phyloP scores from a whole-genome alignment of 2,888 invertebrate genomes.

The Meteorus cinctellus region DNA sequence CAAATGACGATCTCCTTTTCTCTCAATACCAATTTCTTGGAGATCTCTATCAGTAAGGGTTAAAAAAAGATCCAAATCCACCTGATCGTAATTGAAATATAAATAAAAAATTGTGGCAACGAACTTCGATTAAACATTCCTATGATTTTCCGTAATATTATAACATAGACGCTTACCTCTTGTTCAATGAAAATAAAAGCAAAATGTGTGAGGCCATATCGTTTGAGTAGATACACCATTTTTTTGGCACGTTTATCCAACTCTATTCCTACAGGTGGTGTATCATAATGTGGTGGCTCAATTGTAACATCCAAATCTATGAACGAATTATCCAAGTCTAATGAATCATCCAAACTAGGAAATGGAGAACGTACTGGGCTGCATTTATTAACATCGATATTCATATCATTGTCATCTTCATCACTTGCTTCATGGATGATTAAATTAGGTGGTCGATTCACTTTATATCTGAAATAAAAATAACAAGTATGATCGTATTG shows the following conservation, averaged over 20 bases:
- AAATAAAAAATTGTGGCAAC: constrained; percentile 4
- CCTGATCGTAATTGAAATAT: constrained; percentile 54
- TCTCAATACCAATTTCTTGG: constrained; percentile 65
- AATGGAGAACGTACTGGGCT: constrained; percentile 62
- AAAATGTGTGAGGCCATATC: constrained; percentile 59
- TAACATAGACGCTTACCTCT: constrained; percentile 59
- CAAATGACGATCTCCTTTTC: constrained; percentile 59
- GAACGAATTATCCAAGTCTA: constrained; percentile 62
- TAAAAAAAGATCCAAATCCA: constrained; percentile 67
- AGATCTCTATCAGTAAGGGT: constrained; percentile 64
- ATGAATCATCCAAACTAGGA: constrained; percentile 59
- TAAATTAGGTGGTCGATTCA: constrained; percentile 58
- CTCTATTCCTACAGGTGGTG: constrained; percentile 64
- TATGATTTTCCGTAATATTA: background rate
- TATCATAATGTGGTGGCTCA: constrained; percentile 63
- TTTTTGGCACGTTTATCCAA: constrained; percentile 59
- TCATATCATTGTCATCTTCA: constrained; percentile 55
- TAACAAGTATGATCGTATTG: background rate
- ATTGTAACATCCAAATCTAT: constrained; percentile 63
- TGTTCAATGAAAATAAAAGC: constrained; percentile 65
- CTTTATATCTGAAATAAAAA: constrained; percentile 53
- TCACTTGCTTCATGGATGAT: constrained; percentile 50
- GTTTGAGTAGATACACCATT: constrained; percentile 60
- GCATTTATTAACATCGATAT: constrained; percentile 60
- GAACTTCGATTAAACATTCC: background rate